Base-by-base conservation (phyloP, 1,140 invertebrate genomes). In the Druon quercuslanigerum region DNA sequence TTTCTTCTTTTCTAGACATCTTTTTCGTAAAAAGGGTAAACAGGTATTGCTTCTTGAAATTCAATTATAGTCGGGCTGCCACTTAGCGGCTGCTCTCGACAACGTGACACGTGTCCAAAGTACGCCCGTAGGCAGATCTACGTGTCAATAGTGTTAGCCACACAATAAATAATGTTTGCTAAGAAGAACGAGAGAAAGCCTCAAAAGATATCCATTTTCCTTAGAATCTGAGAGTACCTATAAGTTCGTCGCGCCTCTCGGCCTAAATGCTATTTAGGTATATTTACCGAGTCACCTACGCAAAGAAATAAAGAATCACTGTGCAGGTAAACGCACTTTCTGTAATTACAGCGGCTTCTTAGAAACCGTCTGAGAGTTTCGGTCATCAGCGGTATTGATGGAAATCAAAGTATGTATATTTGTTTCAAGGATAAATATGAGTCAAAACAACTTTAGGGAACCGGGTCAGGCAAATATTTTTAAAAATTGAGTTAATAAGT, bases 51-150 rank as follows among this genome's bases (percentile, higher is more conserved):
- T 82, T 80, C 82, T 85, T 82, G 82, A 85, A 83, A 84, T 85
- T 81, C 71, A 86, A 86, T 66, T 66, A 86, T 83, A 80, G 80
- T 81, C 76, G 74, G 79, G 70, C 79, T 76, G 57, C 75, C 82
- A 87, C 85, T 86, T 86, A 86, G 82, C 84, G 83, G 82, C 75
- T 80, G 79, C 81, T 80, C 77, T 76, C 79, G 76, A 76, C 56
- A 72, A 54, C 78, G 78, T 81, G 85, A 85, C 86, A 86, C 83
- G 85, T 85, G 82, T 85, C 81, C 79, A 86, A 85, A 66, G 84
- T 80, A 81, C 81, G 81, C 77, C 81, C 76, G 54, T 74, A 77
- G 76, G 60, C 75, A 76, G 40, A 76, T 83, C 76, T 83, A 85
- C 85, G 84, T 87, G 85, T 86, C 83, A 87, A 87, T 86, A 87